phyloP scores from a whole-genome alignment of 1,140 invertebrate genomes.

The Cydia splendana region DNA sequence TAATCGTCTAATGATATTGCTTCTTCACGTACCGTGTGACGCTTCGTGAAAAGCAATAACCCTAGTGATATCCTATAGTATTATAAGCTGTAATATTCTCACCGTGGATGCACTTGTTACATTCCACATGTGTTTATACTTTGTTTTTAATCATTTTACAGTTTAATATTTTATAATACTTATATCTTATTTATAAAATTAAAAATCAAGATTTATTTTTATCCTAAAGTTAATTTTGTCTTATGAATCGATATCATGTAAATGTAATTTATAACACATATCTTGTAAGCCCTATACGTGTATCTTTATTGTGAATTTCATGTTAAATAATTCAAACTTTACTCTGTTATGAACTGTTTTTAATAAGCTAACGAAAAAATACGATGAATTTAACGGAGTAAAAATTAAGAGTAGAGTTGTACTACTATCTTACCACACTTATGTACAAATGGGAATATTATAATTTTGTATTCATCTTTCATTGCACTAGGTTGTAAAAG shows the following conservation, averaged over 20 bases:
- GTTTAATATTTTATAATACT: slow-evolving; percentile 21
- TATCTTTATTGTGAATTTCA: slow-evolving; percentile 22
- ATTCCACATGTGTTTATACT: slow-evolving; percentile 48
- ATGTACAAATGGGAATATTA: background rate
- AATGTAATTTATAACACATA: slow-evolving; percentile 7
- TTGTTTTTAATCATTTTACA: slow-evolving; percentile 28
- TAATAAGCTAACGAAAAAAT: background rate
- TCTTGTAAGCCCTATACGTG: background rate
- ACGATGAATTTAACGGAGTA: background rate
- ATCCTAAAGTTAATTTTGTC: slow-evolving; percentile 9
- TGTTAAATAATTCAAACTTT: background rate
- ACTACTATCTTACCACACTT: background rate
- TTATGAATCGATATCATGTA: slow-evolving; percentile 23
- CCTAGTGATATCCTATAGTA: slow-evolving; percentile 24
- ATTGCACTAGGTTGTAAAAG: background rate
- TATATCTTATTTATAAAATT: background rate
- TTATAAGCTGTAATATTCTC: slow-evolving; percentile 33
- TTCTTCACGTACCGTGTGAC: background rate
- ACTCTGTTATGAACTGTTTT: slow-evolving; percentile 13
- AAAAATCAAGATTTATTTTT: slow-evolving; percentile 1
- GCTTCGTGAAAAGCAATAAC: slow-evolving; percentile 5
- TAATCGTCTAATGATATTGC: slow-evolving; percentile 6
- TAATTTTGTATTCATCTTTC: too few relatives aligned
- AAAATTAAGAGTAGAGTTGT: background rate
- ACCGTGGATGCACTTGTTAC: slow-evolving; percentile 50